Evolutionary conservation across 2,113 vertebrate species (phyloP), one percentile per base, ranked within the genome.

Genomic region (Halichoerus grypus): DNA sequence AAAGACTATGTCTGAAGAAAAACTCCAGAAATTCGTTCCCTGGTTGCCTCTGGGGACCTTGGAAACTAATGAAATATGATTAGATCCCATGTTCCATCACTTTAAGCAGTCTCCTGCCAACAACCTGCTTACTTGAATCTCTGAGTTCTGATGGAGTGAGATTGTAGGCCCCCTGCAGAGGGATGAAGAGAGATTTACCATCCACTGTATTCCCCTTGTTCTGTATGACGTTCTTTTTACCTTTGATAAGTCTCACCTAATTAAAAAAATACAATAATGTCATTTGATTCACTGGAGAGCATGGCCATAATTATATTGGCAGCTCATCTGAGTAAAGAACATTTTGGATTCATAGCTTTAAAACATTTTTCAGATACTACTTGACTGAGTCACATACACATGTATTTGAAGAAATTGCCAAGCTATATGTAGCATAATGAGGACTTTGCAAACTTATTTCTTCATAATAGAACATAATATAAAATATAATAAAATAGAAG

Each of bases 281-380:
- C 18, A 59, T 49, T 90, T 72, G 71, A 80, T 72, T 67, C 33
- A 36, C 51, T 85, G 13, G 33, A 63, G 51, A 21, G 18, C 31
- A 69, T 69, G 87, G 4, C 21, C 9, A 76, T 55, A 16, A 55
- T 55, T 86, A 92, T 57, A 53, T 24, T 89, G 91, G 72, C 9
- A 39, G 14, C 24, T 90, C 24, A 2, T 79, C 33, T 95, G 39
- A 95, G 9, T 67, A 39, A 90, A 76, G 61, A 53, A 74, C 51
- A 91, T 49, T 94, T 89, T 82, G 36, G 33, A 71, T 85, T 95
- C n/a, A 53, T 24, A 79, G 55, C 14, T 80, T 88, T 76, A 61
- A 65, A 89, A 91, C 61, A 53, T 65, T 65, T 95, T 71, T 57
- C 9, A 91, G 77, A 8, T 80, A 15, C 26, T 82, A 2, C 51